These are phyloP conservation scores for Cataglyphis albicans DNA, from an alignment of 2,888 invertebrate species.

Conservation along the genomic window DNA sequence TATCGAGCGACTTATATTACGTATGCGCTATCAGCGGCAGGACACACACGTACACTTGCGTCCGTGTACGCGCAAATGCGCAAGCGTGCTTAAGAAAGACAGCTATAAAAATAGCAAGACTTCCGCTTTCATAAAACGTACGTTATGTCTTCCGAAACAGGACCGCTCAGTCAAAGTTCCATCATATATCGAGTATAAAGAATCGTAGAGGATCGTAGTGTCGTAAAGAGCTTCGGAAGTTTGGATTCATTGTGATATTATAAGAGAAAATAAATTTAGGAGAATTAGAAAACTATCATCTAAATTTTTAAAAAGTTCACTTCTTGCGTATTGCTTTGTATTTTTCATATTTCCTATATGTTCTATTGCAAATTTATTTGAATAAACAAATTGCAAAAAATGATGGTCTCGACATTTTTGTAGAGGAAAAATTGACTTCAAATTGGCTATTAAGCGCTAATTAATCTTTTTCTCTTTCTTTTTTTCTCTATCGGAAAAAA, in stretches of 20 bases:
- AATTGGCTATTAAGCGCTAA: background rate
- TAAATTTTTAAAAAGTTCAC: background rate
- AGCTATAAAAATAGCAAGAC: constrained; percentile 39
- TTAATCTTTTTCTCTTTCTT: background rate
- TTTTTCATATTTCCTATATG: background rate
- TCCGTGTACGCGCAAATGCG: constrained; percentile 17
- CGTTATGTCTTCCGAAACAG: constrained; percentile 1
- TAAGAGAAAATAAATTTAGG: background rate
- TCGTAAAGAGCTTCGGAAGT: background rate
- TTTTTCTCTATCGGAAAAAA: background rate
- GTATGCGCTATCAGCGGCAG: constrained; percentile 73
- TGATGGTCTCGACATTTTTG: background rate
- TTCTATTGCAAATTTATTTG: background rate
- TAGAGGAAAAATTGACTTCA: background rate
- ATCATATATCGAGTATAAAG: background rate
- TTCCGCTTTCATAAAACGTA: constrained; percentile 28
- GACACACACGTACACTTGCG: constrained; percentile 60
- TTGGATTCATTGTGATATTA: background rate
- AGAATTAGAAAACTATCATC: background rate
- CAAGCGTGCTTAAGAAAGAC: constrained; percentile 15
- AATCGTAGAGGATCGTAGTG: background rate
- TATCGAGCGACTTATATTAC: constrained; percentile 82
- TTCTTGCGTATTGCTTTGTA: background rate
- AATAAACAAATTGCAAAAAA: background rate
- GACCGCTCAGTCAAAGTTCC: constrained; percentile 1